These are phyloP conservation scores for Protonibea diacanthus DNA, from an alignment of 2,797 vertebrate species.

Conservation along the genomic window DNA sequence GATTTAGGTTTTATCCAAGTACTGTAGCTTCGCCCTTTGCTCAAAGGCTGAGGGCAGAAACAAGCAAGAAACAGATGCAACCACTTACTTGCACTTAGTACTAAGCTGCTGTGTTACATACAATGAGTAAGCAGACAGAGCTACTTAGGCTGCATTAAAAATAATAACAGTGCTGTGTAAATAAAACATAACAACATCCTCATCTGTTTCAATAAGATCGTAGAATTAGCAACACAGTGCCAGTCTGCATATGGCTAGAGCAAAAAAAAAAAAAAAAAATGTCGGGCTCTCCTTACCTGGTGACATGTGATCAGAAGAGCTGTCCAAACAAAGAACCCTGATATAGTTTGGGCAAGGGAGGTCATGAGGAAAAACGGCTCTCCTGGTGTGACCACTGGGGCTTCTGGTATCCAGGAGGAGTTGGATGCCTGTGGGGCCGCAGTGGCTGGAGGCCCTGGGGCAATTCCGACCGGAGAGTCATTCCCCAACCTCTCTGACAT, in stretches of 20 bases:
- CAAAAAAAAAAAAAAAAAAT: neutral
- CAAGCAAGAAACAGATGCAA: neutral
- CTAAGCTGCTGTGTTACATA: neutral
- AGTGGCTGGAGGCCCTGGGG: conserved; percentile 80
- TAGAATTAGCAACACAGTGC: neutral
- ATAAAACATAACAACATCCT: neutral
- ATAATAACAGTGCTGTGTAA: neutral
- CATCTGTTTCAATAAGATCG: neutral
- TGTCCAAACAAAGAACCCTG: conserved; percentile 97
- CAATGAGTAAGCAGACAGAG: neutral
- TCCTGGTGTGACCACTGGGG: conserved; percentile 87
- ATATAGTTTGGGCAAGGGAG: conserved; percentile 92
- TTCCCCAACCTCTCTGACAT: conserved; percentile 84
- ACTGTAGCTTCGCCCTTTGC: neutral
- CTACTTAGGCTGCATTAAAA: neutral
- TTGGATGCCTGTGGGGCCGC: conserved; percentile 80
- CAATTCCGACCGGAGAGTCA: conserved; percentile 75
- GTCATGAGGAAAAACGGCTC: conserved; percentile 96
- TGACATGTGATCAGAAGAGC: conserved; percentile 97
- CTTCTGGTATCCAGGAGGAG: conserved; percentile 87
- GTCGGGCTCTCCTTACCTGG: conserved; percentile 86
- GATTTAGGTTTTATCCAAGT: neutral
- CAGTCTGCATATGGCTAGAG: neutral
- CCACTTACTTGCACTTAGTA: neutral
- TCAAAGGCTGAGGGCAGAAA: neutral